Base-by-base conservation (phyloP, 2,113 vertebrate species). In the Embiotoca jacksoni region DNA sequence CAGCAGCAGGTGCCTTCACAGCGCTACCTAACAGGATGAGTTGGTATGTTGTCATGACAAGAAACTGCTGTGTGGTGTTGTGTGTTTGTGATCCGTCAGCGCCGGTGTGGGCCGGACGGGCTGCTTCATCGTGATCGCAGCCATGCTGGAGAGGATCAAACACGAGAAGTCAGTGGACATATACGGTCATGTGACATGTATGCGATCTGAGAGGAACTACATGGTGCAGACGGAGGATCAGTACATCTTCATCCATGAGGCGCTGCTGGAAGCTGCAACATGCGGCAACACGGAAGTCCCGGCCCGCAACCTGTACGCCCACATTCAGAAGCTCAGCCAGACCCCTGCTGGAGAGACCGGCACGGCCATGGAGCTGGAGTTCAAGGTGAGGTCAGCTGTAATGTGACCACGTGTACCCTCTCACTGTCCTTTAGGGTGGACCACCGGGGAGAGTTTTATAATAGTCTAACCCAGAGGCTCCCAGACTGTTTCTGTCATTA, bases 211-310 rank as follows among this genome's bases (percentile, higher is more conserved):
- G 93, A 95, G 98, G 77, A 99, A 99, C 94, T 99, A 99, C 93
- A 99, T 99, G 98, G 98, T 99, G 56, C 98, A 99, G 93, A 99
- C 98, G 0, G 96, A 99, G 91, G 98, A 99, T 91, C 98, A 99
- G 85, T 99, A 99, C 46, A 93, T 97, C 83, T 99, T 99, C 92
- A 98, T 99, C 86, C 97, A 99, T 0, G 97, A 99, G 84, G 97
- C 97, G 3, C 94, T 99, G 89, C 94, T 98, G 75, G 98, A 99
- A 88, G 97, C 97, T 0, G 96, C 96, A 76, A 92, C 91, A 0
- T 97, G 96, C 2, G 97, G 97, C 53, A 95, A 94, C 88, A 99
- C 98, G 0, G 97, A 99, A 85, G 96, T 99, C 59, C 95, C 96
- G 0, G 98, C 97, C 2, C 96, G 97, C 75, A 97, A 92, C 93